Conservation (phyloP, 2,113 vertebrate species). For the Philantomba maxwellii region DNA sequence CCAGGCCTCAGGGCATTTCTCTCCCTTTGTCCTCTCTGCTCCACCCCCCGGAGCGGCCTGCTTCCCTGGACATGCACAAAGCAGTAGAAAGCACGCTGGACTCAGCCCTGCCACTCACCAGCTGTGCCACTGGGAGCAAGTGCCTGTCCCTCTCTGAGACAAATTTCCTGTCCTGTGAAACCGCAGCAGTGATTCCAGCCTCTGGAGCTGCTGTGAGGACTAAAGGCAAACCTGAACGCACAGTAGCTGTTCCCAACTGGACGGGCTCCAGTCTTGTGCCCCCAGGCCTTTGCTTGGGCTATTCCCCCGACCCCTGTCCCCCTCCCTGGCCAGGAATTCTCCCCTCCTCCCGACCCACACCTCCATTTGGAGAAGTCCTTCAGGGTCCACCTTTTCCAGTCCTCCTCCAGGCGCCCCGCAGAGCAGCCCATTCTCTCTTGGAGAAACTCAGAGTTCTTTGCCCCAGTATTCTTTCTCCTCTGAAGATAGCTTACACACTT, state of each 20-base stretch:
- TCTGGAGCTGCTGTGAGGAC: not conserved
- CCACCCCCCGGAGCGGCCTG: accelerated
- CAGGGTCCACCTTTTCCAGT: not conserved
- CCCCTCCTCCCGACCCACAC: not conserved
- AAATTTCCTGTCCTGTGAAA: not conserved
- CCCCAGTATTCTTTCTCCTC: not conserved
- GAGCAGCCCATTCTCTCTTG: not conserved
- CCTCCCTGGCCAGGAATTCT: not conserved
- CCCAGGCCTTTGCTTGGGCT: not conserved
- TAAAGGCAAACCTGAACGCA: accelerated
- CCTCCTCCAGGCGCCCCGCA: not conserved
- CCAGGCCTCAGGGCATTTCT: accelerated
- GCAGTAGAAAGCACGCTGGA: not conserved
- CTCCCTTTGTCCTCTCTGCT: not conserved
- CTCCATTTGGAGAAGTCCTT: not conserved
- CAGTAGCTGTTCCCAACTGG: accelerated
- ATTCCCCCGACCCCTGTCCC: not conserved
- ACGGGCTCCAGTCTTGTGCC: not conserved
- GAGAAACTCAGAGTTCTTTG: not conserved
- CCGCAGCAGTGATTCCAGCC: not conserved
- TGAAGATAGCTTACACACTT: not conserved
- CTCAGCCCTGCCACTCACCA: not conserved
- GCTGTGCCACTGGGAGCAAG: not conserved
- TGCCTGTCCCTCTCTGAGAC: not conserved
- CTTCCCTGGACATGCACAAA: not conserved